Base-by-base conservation (phyloP, 2,888 invertebrate species). In the Anorthoa munda region DNA sequence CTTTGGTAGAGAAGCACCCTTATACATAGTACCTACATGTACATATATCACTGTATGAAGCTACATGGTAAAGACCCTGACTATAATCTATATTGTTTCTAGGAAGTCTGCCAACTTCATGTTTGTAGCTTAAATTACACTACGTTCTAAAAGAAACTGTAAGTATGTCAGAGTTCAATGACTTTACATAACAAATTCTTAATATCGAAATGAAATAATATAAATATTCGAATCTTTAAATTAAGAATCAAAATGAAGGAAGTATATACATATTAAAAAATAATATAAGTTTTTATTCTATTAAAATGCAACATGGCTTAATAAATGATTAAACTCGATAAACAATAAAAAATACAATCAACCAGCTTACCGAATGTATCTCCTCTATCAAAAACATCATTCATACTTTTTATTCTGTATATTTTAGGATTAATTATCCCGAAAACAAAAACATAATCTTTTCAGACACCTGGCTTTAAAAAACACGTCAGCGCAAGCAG, bases 401-500 rank as follows among this genome's bases (percentile, higher is more conserved):
- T 39, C 9, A 39, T 39, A 39, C 26, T 7, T 39, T 9, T 39
- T 39, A n/a, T 59, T 15, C 2, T 2, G 5, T 12, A 55, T 2
- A 21, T 51, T n/a, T 26, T 3, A 48, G 7, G 55, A 26, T 56
- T 39, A 7, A 39, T 59, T 60, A 65, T 53, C 12, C 18, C 1
- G 15, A 45, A 53, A 50, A 23, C n/a, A 63, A 75, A 59, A 75
- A 59, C 53, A 31, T 67, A 66, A 75, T 79, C 55, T 67, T 59
- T 48, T 23, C 26, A n/a, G 69, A 80, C 80, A 79, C 65, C 56
- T 81, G 83, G 59, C n/a, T 75, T 68, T 46, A 45, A 46, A 78
- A 59, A 79, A 67, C 67, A 79, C 71, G 55, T 26, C 66, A 64
- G 82, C 89, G 72, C 67, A 77, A 76, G 79, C 71, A 84, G 89